Conservation (phyloP, 2,797 vertebrate species). For the Hozukius guyotensis region DNA sequence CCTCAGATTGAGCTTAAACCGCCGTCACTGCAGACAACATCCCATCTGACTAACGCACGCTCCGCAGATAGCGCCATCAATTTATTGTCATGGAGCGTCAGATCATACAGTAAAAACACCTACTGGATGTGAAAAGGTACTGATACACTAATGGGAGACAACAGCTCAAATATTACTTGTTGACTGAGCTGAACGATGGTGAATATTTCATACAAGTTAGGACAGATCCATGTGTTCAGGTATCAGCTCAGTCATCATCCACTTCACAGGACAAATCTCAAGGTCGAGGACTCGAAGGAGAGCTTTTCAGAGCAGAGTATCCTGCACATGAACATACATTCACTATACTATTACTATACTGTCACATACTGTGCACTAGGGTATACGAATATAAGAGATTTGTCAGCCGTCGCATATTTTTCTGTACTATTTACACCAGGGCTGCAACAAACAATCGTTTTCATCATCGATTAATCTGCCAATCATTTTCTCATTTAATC, state of each 20-base stretch:
- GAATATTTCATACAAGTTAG: neutral
- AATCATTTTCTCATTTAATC: neutral
- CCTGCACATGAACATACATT: conserved; percentile 17
- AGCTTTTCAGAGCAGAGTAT: conserved; percentile 1
- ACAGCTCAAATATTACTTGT: conserved; percentile 10
- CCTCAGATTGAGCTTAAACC: conserved; percentile 62
- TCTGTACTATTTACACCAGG: neutral
- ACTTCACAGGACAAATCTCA: conserved; percentile 40
- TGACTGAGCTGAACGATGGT: neutral
- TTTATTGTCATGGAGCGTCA: neutral
- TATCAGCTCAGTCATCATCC: conserved; percentile 12
- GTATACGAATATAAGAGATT: neutral
- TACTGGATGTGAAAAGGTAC: conserved; percentile 1
- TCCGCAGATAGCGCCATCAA: conserved; percentile 4
- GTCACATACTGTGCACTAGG: neutral
- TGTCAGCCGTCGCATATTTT: conserved; percentile 1
- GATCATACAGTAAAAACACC: conserved; percentile 17
- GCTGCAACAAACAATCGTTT: neutral
- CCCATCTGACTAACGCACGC: conserved; percentile 41
- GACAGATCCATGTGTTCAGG: conserved; percentile 6
- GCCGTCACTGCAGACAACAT: conserved; percentile 47
- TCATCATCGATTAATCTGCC: neutral
- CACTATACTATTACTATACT: neutral
- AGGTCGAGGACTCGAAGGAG: conserved; percentile 16
- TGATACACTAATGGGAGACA: conserved; percentile 1